A percentile compares a stretch with the other conserved stretches of the same genome.
phyloP scores from a whole-genome alignment of 2,888 invertebrate genomes.

The Chalcis sispes region DNA sequence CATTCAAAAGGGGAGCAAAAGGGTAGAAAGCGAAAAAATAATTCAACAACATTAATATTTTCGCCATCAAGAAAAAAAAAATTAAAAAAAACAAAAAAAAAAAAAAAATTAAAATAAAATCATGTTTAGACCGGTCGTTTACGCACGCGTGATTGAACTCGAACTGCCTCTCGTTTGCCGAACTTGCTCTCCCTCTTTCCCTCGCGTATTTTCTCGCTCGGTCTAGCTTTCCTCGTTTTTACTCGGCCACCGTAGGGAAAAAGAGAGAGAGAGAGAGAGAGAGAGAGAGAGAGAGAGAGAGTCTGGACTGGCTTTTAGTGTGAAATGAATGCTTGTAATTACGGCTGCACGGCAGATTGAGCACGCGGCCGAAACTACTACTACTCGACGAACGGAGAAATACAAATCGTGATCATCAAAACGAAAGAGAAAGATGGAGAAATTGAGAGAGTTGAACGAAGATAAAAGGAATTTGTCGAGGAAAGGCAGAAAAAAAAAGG shows the following conservation, averaged over 20 bases:
- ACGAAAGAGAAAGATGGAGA: conserved; percentile 32
- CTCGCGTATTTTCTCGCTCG: conserved; percentile 13
- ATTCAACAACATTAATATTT: conserved; percentile 45
- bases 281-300: conserved; percentile 29
- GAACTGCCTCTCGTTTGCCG: conserved; percentile 61
- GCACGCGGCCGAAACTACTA: conserved; percentile 58
- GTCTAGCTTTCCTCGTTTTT: too few relatives aligned
- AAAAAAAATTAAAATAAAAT: conserved; percentile 48
- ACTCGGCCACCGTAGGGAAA: too few relatives aligned
- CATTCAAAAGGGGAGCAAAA: background rate
- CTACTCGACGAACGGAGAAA: conserved; percentile 36
- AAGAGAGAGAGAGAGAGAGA: conserved; percentile 22
- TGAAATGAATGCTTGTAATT: conserved; percentile 76
- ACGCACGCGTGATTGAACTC: conserved; percentile 54
- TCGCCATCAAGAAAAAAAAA: background rate
- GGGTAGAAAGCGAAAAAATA: background rate
- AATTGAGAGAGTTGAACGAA: background rate
- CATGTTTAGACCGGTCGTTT: conserved; percentile 40
- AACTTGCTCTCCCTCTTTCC: conserved; percentile 39
- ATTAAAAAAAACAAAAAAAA: background rate
- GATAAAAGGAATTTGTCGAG: background rate
- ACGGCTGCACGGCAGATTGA: conserved; percentile 65
- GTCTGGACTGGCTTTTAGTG: conserved; percentile 72
- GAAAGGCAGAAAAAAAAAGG: background rate
- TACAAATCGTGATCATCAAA: conserved; percentile 58